phyloP scores from a whole-genome alignment of 2,888 invertebrate species.

The Patella ulyssiponensis region DNA sequence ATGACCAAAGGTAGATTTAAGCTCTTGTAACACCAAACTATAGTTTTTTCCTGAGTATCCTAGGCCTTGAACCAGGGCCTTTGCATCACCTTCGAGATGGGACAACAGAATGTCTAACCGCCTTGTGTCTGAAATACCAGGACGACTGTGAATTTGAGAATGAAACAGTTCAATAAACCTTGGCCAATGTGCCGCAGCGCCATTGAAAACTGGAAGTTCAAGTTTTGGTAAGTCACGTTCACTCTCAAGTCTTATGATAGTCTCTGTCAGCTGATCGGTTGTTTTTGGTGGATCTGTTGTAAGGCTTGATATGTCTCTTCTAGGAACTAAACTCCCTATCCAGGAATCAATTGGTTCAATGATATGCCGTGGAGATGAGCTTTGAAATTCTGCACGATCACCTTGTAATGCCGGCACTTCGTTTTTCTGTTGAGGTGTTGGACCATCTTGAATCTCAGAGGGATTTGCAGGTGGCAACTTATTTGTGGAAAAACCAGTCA shows the following conservation, averaged over 20 bases:
- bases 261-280: neutral
- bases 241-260: conserved; percentile 6
- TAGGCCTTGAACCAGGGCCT: no score
- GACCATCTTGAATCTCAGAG: no score
- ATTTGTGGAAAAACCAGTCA: no score
- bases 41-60: no score
- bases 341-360: conserved; percentile 1
- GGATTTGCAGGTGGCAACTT: no score
- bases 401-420: no score
- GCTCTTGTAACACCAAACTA: no score
- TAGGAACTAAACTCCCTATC: neutral
- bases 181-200: neutral
- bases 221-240: conserved; percentile 8
- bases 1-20: no score
- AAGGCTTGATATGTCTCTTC: neutral
- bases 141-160: neutral
- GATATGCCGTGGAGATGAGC: neutral
- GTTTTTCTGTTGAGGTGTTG: no score
- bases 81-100: no score
- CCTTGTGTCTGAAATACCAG: neutral
- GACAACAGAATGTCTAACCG: no score
- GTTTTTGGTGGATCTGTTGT: neutral
- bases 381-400: no score
- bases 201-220: neutral
- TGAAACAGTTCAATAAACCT: neutral